A percentile compares a stretch with the other conserved stretches of the same genome.
These are phyloP conservation scores for Chelonia mydas DNA, from an alignment of 2,797 vertebrate species.

Conservation along the genomic window DNA sequence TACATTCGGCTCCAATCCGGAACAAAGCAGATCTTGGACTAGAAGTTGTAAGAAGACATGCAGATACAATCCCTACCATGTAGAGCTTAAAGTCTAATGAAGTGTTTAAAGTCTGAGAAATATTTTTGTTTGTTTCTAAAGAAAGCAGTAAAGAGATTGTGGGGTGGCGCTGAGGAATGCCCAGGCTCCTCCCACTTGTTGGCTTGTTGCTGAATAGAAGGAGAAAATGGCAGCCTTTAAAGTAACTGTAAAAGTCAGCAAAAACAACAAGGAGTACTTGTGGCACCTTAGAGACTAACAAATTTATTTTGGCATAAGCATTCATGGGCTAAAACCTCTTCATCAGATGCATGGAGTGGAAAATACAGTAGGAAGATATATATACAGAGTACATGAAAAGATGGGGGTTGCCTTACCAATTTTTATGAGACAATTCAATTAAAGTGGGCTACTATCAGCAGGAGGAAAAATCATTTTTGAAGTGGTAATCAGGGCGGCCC, in stretches of 20 bases:
- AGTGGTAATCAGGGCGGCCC: too few species aligned
- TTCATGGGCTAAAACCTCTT: too few species aligned
- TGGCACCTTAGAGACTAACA: too few species aligned
- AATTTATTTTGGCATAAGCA: too few species aligned
- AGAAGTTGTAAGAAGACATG: neutral
- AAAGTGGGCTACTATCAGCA: too few species aligned
- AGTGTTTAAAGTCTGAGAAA: fast-evolving
- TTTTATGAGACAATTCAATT: too few species aligned
- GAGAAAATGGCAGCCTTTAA: neutral
- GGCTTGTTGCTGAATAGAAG: neutral
- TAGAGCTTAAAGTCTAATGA: neutral
- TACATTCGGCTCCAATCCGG: neutral
- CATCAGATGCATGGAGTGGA: too few species aligned
- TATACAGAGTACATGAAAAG: too few species aligned
- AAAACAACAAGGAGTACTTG: too few species aligned
- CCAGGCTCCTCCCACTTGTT: neutral
- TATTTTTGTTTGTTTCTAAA: neutral
- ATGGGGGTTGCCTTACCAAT: too few species aligned
- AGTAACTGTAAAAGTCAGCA: neutral
- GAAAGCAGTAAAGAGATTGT: neutral
- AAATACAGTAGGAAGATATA: too few species aligned
- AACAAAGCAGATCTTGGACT: neutral
- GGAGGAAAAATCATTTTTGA: too few species aligned
- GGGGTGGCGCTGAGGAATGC: neutral
- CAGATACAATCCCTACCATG: neutral